Conservation (phyloP, 2,888 invertebrate species). For the Pelosia muscerda region DNA sequence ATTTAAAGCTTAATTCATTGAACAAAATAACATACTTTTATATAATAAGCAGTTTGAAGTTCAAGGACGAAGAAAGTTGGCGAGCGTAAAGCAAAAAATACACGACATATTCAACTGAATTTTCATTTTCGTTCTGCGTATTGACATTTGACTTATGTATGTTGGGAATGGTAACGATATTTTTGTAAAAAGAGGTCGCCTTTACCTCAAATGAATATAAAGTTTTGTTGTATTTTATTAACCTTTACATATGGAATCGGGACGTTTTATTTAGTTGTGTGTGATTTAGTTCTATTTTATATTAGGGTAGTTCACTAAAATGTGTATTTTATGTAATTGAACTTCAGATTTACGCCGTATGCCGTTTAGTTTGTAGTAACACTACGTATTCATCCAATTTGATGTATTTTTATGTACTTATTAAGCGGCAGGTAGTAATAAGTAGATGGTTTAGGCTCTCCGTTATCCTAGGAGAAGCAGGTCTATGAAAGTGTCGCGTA, state of each 20-base stretch:
- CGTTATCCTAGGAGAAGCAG: too few species aligned
- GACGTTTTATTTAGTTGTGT: not conserved
- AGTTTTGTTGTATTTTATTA: not conserved
- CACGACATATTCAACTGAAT: slow-evolving; percentile 2
- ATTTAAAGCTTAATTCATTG: not conserved
- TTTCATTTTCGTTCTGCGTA: slow-evolving; percentile 13
- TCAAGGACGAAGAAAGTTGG: not conserved
- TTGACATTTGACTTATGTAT: slow-evolving; percentile 3
- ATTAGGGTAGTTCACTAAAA: too few species aligned
- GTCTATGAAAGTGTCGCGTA: too few species aligned
- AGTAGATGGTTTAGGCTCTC: too few species aligned
- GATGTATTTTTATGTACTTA: too few species aligned
- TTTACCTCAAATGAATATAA: not conserved
- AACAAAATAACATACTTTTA: not conserved
- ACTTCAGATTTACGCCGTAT: too few species aligned
- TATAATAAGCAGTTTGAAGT: not conserved
- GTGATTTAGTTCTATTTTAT: too few species aligned
- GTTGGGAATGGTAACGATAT: not conserved
- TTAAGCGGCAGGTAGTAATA: too few species aligned
- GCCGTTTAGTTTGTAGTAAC: too few species aligned
- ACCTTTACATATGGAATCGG: not conserved
- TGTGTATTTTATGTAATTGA: too few species aligned
- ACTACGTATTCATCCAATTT: too few species aligned
- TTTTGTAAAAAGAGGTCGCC: not conserved
- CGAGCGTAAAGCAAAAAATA: slow-evolving; percentile 7